These are phyloP conservation scores for Oscheius onirici DNA, from an alignment of 2,888 invertebrate species.

Conservation along the genomic window DNA sequence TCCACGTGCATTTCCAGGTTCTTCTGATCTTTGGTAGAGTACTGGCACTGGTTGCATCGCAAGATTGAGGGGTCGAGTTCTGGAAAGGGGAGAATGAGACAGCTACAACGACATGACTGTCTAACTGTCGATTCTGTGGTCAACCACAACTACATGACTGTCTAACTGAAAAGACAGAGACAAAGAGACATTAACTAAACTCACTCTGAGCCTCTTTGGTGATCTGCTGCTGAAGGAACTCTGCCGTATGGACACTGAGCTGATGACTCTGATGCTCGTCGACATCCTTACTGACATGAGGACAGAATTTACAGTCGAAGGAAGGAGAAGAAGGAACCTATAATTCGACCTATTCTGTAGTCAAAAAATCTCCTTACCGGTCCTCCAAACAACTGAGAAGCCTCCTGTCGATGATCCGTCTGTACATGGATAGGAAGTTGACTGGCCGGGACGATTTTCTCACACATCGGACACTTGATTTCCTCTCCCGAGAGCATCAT, in stretches of 20 bases:
- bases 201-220: conserved; percentile 27
- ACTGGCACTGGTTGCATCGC: conserved; percentile 49
- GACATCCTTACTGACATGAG: conserved; percentile 25
- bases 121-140: too few species aligned
- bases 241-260: conserved; percentile 25
- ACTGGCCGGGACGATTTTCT: conserved; percentile 36
- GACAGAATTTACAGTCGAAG: conserved; percentile 31
- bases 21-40: conserved; percentile 43
- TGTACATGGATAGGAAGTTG: conserved; percentile 43
- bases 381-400: not conserved
- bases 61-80: conserved; percentile 27
- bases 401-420: conserved; percentile 40
- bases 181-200: not conserved
- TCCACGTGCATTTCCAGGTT: conserved; percentile 59
- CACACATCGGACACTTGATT: conserved; percentile 47
- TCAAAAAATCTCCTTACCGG: conserved; percentile 12
- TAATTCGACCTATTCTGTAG: not conserved
- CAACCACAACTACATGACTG: too few species aligned
- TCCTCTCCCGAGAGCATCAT: conserved; percentile 11
- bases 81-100: not conserved
- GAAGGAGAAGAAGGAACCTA: conserved; percentile 21
- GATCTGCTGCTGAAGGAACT: conserved; percentile 26
- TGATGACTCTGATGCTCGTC: conserved; percentile 32
- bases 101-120: too few species aligned
- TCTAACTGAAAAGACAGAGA: not conserved